Evolutionary conservation across 2,113 vertebrate species (phyloP).

Genomic region (Copsychus sechellarum): DNA sequence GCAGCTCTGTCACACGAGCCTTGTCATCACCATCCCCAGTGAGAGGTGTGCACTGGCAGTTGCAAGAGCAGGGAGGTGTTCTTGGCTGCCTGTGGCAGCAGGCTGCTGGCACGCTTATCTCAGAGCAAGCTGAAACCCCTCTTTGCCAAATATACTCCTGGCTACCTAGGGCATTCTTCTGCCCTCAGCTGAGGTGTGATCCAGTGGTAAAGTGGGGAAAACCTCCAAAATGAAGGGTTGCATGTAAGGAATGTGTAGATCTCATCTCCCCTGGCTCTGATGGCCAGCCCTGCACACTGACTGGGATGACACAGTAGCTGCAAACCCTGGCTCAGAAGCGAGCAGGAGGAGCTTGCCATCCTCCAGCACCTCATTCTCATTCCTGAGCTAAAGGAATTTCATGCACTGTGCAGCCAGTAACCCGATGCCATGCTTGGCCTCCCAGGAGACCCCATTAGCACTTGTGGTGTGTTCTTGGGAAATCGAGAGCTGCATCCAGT

Average conservation of each 20-base stretch:
- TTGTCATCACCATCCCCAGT: background rate
- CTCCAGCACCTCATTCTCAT: background rate
- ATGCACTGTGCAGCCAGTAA: background rate
- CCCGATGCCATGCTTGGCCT: background rate
- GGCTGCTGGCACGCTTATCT: background rate
- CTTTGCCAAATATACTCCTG: background rate
- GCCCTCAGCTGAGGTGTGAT: background rate
- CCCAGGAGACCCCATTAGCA: background rate
- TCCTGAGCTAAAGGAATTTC: background rate
- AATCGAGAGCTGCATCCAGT: background rate
- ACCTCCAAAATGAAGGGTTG: rapidly evolving
- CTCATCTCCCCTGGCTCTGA: background rate
- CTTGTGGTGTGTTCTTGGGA: background rate
- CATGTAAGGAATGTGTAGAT: background rate
- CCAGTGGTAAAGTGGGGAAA: background rate
- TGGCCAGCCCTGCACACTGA: background rate
- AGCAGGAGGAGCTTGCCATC: background rate
- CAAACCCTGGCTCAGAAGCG: background rate
- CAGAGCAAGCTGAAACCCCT: background rate
- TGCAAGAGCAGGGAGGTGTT: background rate
- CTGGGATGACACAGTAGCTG: background rate
- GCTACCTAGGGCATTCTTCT: background rate
- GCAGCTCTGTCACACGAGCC: background rate
- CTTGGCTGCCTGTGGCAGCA: background rate
- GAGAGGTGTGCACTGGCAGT: background rate